Conservation (phyloP, 2,888 invertebrate species). For the Deladenus siricidicola region DNA sequence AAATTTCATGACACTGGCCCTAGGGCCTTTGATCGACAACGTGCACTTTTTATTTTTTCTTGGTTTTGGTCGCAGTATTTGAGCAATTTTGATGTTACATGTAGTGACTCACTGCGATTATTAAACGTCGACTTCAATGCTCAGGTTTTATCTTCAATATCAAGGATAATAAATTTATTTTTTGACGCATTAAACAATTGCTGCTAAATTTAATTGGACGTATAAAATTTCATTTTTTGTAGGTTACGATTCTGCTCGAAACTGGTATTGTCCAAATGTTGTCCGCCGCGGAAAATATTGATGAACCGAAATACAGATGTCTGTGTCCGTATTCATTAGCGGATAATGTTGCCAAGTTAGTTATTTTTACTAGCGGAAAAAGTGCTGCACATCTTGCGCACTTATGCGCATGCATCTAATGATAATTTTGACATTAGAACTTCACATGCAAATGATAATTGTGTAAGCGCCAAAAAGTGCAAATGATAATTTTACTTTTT, state of each 20-base stretch:
- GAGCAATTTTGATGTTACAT: background rate
- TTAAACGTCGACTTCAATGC: constrained; percentile 7
- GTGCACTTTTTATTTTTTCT: constrained; percentile 14
- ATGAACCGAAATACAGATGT: constrained; percentile 15
- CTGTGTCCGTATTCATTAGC: constrained; percentile 13
- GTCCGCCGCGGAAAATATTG: constrained; percentile 14
- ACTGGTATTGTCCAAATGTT: constrained; percentile 6
- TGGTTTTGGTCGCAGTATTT: constrained; percentile 12
- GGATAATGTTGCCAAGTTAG: constrained; percentile 6
- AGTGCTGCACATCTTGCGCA: too few relatives aligned
- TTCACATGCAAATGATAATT: too few relatives aligned
- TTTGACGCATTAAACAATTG: background rate
- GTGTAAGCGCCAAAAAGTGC: too few relatives aligned
- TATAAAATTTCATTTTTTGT: constrained; percentile 11
- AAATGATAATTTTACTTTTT: too few relatives aligned
- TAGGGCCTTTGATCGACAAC: constrained; percentile 12
- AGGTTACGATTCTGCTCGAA: constrained; percentile 2
- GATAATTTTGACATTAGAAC: too few relatives aligned
- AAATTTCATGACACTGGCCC: constrained; percentile 17
- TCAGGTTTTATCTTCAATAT: too few relatives aligned
- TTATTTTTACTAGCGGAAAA: too few relatives aligned
- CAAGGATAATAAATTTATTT: background rate
- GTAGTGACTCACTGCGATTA: background rate
- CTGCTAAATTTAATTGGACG: background rate
- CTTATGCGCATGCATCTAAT: too few relatives aligned